A percentile compares a stretch with the other conserved stretches of the same genome.
These are phyloP conservation scores for Drosophila ambigua DNA, from an alignment of 1,140 invertebrate genomes.

Conservation along the genomic window DNA sequence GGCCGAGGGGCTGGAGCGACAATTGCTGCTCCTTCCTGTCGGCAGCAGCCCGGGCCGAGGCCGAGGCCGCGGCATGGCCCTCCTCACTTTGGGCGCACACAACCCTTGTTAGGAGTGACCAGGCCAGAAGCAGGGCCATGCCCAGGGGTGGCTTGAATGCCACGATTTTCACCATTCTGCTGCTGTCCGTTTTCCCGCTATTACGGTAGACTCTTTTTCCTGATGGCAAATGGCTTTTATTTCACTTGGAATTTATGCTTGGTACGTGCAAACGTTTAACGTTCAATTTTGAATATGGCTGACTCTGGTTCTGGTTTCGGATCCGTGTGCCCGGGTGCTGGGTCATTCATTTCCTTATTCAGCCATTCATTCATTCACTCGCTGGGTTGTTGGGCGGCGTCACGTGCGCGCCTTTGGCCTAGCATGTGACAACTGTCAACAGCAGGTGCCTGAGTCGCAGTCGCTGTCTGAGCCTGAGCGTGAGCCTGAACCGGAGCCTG, in stretches of 20 bases:
- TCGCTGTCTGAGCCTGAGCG: not conserved
- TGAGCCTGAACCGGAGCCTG: too few relatives aligned
- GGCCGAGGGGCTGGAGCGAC: constrained; percentile 45
- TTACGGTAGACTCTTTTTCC: constrained; percentile 11
- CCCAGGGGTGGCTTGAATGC: constrained; percentile 36
- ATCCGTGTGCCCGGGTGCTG: constrained; percentile 32
- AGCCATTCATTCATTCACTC: constrained; percentile 39
- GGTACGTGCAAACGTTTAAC: constrained; percentile 76
- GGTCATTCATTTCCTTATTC: constrained; percentile 71
- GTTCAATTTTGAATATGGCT: constrained; percentile 70
- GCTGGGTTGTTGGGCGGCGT: constrained; percentile 7
- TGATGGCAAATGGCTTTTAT: constrained; percentile 48
- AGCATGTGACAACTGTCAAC: constrained; percentile 80
- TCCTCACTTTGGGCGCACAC: constrained; percentile 17
- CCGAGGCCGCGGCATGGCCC: constrained; percentile 7
- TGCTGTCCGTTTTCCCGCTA: constrained; percentile 6
- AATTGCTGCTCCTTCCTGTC: constrained; percentile 43
- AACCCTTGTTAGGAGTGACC: constrained; percentile 25
- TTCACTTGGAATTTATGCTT: constrained; percentile 78
- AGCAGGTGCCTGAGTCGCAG: constrained; percentile 38
- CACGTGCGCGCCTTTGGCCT: constrained; percentile 50
- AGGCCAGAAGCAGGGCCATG: constrained; percentile 30
- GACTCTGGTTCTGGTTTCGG: constrained; percentile 10
- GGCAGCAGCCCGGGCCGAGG: constrained; percentile 38
- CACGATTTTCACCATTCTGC: constrained; percentile 54